Evolutionary conservation across 2,888 invertebrate species (phyloP).

Genomic region (Pilophorus perplexus): DNA sequence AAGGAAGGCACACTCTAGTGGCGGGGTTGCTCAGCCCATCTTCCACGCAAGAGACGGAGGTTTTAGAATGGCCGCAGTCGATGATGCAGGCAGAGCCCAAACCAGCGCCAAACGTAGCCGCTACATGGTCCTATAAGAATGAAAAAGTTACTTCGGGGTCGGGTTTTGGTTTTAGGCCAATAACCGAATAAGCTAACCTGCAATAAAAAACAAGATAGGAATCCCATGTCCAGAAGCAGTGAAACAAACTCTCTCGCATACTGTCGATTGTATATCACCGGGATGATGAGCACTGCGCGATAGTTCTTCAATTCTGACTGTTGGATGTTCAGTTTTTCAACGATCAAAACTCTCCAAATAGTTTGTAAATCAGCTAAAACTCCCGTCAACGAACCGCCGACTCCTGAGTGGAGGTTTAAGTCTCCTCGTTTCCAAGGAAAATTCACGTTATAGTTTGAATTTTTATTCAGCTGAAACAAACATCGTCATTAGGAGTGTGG

Average conservation of each 20-base stretch:
- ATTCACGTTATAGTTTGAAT: conserved; percentile 76
- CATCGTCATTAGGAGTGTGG: no score
- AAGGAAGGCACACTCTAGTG: conserved; percentile 62
- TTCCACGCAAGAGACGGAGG: conserved; percentile 92
- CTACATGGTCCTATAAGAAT: conserved; percentile 85
- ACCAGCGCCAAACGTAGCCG: conserved; percentile 81
- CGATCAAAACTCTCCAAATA: conserved; percentile 82
- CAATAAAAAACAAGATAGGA: conserved; percentile 79
- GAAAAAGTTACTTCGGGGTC: no score
- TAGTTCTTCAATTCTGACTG: conserved; percentile 64
- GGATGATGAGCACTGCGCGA: conserved; percentile 81
- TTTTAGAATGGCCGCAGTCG: conserved; percentile 93
- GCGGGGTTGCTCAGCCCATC: conserved; percentile 90
- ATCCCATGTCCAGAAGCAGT: conserved; percentile 77
- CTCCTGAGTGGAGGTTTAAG: conserved; percentile 76
- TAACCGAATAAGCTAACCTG: no score
- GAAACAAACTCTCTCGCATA: conserved; percentile 82
- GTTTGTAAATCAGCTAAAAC: conserved; percentile 80
- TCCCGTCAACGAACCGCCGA: conserved; percentile 82
- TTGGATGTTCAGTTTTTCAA: conserved; percentile 72
- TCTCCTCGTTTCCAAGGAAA: conserved; percentile 87
- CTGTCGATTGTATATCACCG: conserved; percentile 83
- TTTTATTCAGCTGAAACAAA: conserved; percentile 66
- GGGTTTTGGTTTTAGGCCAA: conserved; percentile 58
- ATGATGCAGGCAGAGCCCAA: conserved; percentile 87